Conservation (phyloP, 2,888 invertebrate genomes). For the Bimastos eiseni region DNA sequence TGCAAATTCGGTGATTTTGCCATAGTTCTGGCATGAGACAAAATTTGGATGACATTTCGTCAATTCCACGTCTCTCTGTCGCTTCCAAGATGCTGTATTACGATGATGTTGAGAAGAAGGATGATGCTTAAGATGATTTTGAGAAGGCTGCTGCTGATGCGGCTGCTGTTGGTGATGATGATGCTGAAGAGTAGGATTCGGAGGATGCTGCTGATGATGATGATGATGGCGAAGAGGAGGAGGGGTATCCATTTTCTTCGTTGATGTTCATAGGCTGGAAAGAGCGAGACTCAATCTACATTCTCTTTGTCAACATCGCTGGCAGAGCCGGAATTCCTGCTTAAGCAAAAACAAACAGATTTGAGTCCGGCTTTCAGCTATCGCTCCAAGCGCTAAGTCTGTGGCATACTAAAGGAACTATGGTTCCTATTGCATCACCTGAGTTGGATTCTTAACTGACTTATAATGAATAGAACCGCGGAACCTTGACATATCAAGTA, state of each 20-base stretch:
- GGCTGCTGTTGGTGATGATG: too few relatives aligned
- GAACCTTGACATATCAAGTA: too few relatives aligned
- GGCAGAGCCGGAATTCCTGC: neutral
- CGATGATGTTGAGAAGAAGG: too few relatives aligned
- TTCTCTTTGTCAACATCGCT: neutral
- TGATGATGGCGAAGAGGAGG: neutral
- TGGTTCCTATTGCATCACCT: neutral
- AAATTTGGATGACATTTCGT: neutral
- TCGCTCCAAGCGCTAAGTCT: neutral
- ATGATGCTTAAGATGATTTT: too few relatives aligned
- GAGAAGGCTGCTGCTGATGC: too few relatives aligned
- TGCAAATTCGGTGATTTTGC: neutral
- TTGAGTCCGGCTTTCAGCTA: neutral
- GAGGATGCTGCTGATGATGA: neutral
- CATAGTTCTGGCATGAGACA: neutral
- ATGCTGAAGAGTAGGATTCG: too few relatives aligned
- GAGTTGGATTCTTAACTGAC: too few relatives aligned
- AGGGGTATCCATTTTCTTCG: too few relatives aligned
- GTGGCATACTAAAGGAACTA: neutral
- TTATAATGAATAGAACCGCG: too few relatives aligned
- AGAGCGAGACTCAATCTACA: neutral
- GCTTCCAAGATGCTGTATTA: neutral
- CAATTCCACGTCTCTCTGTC: neutral
- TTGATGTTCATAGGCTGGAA: too few relatives aligned
- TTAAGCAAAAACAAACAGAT: neutral